These are phyloP conservation scores for Dryobates pubescens DNA, from an alignment of 2,797 vertebrate genomes.

Conservation along the genomic window DNA sequence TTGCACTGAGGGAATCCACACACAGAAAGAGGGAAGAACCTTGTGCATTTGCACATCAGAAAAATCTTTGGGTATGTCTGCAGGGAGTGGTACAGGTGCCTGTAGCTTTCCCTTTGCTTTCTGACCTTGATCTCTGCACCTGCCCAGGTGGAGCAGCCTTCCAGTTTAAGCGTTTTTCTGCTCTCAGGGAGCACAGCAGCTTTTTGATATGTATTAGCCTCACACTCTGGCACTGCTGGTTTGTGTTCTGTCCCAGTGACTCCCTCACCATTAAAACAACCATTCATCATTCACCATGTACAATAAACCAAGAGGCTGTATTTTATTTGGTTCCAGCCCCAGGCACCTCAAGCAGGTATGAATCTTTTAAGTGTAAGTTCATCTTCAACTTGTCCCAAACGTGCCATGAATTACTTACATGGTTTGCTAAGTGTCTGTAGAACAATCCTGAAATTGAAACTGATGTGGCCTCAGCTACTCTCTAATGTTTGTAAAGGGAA, in stretches of 20 bases:
- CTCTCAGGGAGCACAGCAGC: neutral
- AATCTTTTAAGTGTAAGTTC: slow-evolving; percentile 38
- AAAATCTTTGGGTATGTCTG: neutral
- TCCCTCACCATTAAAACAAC: slow-evolving; percentile 22
- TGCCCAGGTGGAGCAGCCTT: neutral
- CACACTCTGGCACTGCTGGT: neutral
- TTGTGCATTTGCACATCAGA: neutral
- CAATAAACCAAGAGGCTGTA: slow-evolving; percentile 35
- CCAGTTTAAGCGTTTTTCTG: neutral
- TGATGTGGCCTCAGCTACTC: neutral
- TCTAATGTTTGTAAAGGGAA: neutral
- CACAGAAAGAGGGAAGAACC: neutral
- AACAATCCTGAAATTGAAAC: slow-evolving; percentile 31
- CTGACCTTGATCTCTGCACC: neutral
- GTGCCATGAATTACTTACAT: slow-evolving; percentile 14
- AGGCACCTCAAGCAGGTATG: slow-evolving; percentile 44
- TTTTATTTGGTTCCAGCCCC: slow-evolving; percentile 26
- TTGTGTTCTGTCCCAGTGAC: neutral
- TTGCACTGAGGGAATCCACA: neutral
- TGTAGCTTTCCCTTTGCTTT: neutral
- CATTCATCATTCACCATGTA: slow-evolving; percentile 16
- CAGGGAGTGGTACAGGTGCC: neutral
- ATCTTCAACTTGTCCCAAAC: slow-evolving; percentile 50
- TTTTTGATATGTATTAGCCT: neutral
- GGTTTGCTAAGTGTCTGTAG: slow-evolving; percentile 29